These are phyloP conservation scores for Cactoblastis cactorum DNA, from an alignment of 2,888 invertebrate species.

Conservation along the genomic window DNA sequence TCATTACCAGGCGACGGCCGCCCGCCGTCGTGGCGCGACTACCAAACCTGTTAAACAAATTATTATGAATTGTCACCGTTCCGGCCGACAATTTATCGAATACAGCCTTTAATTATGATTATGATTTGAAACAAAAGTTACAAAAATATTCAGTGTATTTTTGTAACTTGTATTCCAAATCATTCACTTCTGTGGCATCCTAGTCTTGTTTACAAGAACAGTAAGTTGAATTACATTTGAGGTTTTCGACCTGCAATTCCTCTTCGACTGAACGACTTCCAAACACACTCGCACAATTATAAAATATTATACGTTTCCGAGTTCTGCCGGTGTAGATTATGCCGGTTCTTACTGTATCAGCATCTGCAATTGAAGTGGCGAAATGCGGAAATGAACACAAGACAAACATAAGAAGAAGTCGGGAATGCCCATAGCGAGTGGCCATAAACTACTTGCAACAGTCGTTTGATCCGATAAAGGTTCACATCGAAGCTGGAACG, in stretches of 20 bases:
- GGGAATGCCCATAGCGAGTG: constrained; percentile 46
- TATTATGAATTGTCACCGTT: constrained; percentile 45
- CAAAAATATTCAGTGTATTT: too few relatives aligned
- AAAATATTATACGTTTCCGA: constrained; percentile 22
- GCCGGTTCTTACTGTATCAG: constrained; percentile 19
- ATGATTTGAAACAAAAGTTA: too few relatives aligned
- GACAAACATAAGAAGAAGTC: constrained; percentile 48
- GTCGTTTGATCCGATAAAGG: constrained; percentile 56
- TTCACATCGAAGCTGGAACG: constrained; percentile 41
- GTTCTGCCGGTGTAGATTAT: constrained; percentile 20
- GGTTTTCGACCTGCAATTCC: too few relatives aligned
- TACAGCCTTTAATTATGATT: constrained; percentile 15
- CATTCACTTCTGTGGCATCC: too few relatives aligned
- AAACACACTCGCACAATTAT: constrained; percentile 20
- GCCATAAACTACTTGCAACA: constrained; percentile 51
- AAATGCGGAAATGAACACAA: constrained; percentile 38
- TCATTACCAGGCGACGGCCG: constrained; percentile 53
- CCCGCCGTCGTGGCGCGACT: constrained; percentile 32
- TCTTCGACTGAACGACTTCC: too few relatives aligned
- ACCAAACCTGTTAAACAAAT: constrained; percentile 51
- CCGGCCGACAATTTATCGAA: constrained; percentile 30
- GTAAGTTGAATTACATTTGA: too few relatives aligned
- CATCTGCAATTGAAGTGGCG: constrained; percentile 15
- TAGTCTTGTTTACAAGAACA: too few relatives aligned
- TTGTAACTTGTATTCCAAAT: too few relatives aligned